Conservation (phyloP, 2,888 invertebrate species). For the Allolobophora icterica region DNA sequence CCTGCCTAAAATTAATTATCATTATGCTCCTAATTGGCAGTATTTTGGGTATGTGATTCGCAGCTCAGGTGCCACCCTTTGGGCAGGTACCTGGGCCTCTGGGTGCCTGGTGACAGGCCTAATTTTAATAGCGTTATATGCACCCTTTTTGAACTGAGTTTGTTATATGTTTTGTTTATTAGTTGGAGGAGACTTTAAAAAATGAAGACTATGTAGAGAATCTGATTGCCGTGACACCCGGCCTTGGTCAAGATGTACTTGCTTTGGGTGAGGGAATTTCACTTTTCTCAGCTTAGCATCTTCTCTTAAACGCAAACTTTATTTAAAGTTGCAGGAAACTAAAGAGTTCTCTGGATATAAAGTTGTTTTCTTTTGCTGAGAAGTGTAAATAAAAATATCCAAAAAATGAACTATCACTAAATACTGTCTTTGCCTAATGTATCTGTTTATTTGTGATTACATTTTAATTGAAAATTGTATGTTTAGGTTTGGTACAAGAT, state of each 20-base stretch:
- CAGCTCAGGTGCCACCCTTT: no score
- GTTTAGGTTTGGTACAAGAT: constrained; percentile 2
- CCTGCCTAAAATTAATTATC: no score
- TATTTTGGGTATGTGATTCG: no score
- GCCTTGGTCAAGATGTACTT: constrained; percentile 75
- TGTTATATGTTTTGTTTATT: background rate
- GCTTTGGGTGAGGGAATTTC: constrained; percentile 68
- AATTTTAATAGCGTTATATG: background rate
- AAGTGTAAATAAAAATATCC: background rate
- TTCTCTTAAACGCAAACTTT: background rate
- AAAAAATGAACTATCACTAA: background rate
- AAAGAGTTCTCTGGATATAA: background rate
- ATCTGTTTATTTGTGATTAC: background rate
- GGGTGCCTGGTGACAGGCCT: no score
- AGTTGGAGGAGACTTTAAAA: constrained; percentile 62
- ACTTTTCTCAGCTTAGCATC: background rate
- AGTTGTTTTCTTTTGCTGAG: background rate
- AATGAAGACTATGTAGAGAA: constrained; percentile 72
- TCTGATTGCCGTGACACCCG: constrained; percentile 76
- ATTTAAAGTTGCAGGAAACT: background rate
- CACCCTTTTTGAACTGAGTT: background rate
- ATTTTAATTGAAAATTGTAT: background rate
- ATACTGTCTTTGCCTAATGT: background rate
- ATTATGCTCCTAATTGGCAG: no score
- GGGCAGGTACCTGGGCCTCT: no score